Evolutionary conservation across 2,797 vertebrate species (phyloP), one percentile per base, ranked within the genome.

Genomic region (Ctenopoma kingsleyae): DNA sequence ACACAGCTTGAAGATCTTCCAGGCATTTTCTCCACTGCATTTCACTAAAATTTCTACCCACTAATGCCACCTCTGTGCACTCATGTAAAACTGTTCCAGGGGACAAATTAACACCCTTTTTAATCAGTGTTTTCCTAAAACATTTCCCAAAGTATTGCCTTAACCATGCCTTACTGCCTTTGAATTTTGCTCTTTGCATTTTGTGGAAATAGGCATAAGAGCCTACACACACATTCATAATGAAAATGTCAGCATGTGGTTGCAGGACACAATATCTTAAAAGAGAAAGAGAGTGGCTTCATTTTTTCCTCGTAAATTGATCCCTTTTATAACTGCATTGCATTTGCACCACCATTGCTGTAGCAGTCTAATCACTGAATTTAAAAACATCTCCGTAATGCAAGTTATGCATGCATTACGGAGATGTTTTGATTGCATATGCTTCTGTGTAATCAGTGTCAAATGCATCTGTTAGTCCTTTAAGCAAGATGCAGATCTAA

Each of bases 241-340:
- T 76, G 47, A 66, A 75, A 78, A 82, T 85, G 64, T 80, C 73
- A 82, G 69, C 32, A 43, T 51, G 49, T 64, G 25, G 44, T 23
- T 40, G 54, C 36, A 73, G 51, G 65, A 52, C 67, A 70, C 47
- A 55, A 25, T 55, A 11, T 66, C 63, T 53, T 55, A 53, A 64
- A 68, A 71, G 27, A 22, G 15, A 75, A 67, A 73, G 41, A 69
- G 44, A 61, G 3, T 22, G 43, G 40, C 11, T 12, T 53, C 69
- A 72, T 55, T 78, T 70, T 19, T 75, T 66, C 41, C 27, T 35
- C 17, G 19, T 51, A 15, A 68, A 66, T 3, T 3, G 16, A 48
- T 70, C 7, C 32, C 10, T 61, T 51, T 58, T 57, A 13, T 43
- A 43, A 46, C 19, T 65, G 74, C 68, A 69, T 47, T 79, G 54